Evolutionary conservation across 2,888 invertebrate species (phyloP).

Genomic region (Epistrophe grossulariae): DNA sequence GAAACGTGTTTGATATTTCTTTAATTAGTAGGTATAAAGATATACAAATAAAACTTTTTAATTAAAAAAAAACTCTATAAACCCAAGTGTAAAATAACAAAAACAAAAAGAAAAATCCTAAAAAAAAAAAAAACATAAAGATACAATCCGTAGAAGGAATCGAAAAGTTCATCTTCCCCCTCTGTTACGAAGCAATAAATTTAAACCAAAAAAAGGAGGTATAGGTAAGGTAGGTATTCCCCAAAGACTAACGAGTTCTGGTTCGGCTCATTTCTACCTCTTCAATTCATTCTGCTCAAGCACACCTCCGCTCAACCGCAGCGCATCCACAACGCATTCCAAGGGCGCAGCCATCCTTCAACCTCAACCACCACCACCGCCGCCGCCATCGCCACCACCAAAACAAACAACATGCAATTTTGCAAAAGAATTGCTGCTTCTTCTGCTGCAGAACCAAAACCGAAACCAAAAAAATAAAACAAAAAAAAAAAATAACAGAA

Average conservation of each 20-base stretch:
- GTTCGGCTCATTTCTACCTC: constrained; percentile 58
- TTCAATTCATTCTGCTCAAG: constrained; percentile 60
- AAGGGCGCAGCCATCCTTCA: constrained; percentile 71
- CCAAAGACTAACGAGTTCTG: constrained; percentile 70
- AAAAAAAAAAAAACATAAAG: constrained; percentile 26
- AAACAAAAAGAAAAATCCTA: constrained; percentile 18
- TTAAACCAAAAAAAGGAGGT: constrained; percentile 36
- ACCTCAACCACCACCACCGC: constrained; percentile 62
- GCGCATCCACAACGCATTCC: constrained; percentile 59
- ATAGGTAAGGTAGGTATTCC: constrained; percentile 54
- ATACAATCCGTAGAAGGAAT: constrained; percentile 43
- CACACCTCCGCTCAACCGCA: constrained; percentile 69
- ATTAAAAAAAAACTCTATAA: constrained; percentile 18
- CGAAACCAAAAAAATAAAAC: constrained; percentile 50
- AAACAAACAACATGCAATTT: constrained; percentile 75
- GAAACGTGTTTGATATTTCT: constrained; percentile 12
- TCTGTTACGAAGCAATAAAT: constrained; percentile 29
- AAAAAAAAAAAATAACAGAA: constrained; percentile 42
- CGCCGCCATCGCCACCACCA: constrained; percentile 42
- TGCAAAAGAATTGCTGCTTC: constrained; percentile 58
- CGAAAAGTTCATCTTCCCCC: constrained; percentile 15
- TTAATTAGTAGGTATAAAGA: background rate
- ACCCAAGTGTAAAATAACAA: constrained; percentile 33
- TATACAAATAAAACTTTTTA: constrained; percentile 21
- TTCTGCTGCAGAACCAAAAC: constrained; percentile 24